phyloP scores from a whole-genome alignment of 2,113 vertebrate genomes.

The Opisthocomus hoazin region DNA sequence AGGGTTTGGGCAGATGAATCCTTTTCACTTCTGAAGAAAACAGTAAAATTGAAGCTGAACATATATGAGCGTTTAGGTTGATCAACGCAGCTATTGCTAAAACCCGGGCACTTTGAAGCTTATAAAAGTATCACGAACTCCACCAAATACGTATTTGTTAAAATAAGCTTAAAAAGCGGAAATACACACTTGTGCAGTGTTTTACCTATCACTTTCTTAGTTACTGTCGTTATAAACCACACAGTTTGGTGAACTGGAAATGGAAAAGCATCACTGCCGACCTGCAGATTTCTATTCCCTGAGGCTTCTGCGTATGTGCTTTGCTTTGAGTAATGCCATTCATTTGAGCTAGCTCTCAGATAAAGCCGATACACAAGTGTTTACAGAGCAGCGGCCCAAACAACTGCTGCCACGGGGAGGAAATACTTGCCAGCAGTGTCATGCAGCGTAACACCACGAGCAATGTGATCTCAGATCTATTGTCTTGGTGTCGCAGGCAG shows the following conservation, averaged over 20 bases:
- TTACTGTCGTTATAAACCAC: neutral
- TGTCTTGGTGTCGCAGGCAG: accelerated
- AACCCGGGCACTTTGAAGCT: neutral
- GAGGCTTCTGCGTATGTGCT: accelerated
- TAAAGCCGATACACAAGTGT: accelerated
- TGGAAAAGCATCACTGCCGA: neutral
- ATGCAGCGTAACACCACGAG: accelerated
- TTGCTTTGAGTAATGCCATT: neutral
- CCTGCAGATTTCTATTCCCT: neutral
- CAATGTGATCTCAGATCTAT: too few relatives aligned
- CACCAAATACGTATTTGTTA: neutral
- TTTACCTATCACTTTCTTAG: neutral
- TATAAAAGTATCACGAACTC: too few relatives aligned
- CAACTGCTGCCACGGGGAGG: neutral
- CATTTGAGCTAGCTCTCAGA: neutral
- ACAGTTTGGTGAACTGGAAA: neutral
- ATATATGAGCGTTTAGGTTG: neutral
- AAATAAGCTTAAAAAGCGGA: neutral
- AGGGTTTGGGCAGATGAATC: neutral
- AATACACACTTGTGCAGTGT: accelerated
- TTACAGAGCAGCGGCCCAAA: neutral
- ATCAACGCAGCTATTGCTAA: neutral
- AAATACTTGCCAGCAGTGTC: neutral
- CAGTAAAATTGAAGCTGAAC: neutral
- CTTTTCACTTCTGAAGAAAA: neutral